Evolutionary conservation across 1,140 invertebrate genomes (phyloP), one percentile per base, ranked within the genome.

Genomic region (Drosophila bocqueti): DNA sequence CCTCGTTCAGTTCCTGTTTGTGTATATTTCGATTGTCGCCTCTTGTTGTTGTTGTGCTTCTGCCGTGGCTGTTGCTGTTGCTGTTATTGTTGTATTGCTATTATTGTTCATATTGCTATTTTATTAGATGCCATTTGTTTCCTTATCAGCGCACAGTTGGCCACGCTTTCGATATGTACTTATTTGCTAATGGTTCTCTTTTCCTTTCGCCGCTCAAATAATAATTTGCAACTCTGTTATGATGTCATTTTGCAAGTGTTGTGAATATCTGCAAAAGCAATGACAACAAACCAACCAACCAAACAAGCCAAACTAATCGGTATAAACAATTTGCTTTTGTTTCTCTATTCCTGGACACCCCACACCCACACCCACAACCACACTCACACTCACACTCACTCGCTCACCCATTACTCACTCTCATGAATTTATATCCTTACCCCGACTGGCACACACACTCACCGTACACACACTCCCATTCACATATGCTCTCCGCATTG

Each of bases 181-280:
- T 89, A 73, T 75, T 89, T 89, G 77, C 80, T 83, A 87, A 87
- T 87, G 81, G 80, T 68, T 64, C 54, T 60, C 69, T 73, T 86
- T 79, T 59, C 76, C 77, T 80, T 86, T 73, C 57, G 83, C 83
- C 72, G 71, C 83, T 78, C 74, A 80, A 85, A 86, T 73, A 66
- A 81, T 78, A 73, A 83, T 89, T 89, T 87, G 76, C 81, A 83
- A 87, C 77, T 74, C 71, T 80, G 59, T 60, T 80, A 80, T 87
- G 83, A 87, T 76, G 83, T 87, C 79, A 83, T 87, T 83, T 77
- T 86, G 83, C 75, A 81, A 85, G 79, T 86, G 79, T 80, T 87
- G 80, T 86, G 76, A 86, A 86, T 57, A 57, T 79, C 79, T 76
- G 46, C 24, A 64, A 46, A 68, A 64, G 43, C 60, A 79, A 61